Conservation (phyloP, 2,888 invertebrate species). For the Plebejus argus region DNA sequence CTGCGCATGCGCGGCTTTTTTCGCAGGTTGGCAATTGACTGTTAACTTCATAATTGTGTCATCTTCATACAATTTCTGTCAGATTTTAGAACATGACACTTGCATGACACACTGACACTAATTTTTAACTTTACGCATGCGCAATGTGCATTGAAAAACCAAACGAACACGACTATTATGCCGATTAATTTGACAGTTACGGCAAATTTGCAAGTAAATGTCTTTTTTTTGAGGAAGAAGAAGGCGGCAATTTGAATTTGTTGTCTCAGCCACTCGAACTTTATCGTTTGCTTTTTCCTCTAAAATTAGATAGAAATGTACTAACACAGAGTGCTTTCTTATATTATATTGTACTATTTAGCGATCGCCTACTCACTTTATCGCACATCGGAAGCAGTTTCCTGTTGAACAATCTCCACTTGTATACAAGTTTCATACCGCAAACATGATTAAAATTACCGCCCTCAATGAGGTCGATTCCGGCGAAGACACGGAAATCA, state of each 20-base stretch:
- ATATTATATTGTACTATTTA: too few relatives aligned
- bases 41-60: too few relatives aligned
- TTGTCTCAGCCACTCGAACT: neutral
- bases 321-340: too few relatives aligned
- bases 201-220: neutral
- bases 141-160: too few relatives aligned
- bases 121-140: too few relatives aligned
- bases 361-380: neutral
- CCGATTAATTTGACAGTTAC: too few relatives aligned
- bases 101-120: too few relatives aligned
- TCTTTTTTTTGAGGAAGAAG: neutral
- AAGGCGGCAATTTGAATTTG: neutral
- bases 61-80: too few relatives aligned
- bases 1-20: too few relatives aligned
- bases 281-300: neutral
- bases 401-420: neutral
- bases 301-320: neutral
- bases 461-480: conserved; percentile 83
- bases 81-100: too few relatives aligned
- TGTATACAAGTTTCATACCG: neutral
- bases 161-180: too few relatives aligned
- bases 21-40: too few relatives aligned
- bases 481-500: conserved; percentile 80
- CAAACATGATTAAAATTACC: conserved; percentile 82
- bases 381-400: neutral